Conservation (phyloP, 2,888 invertebrate species). For the Meteorus colon region DNA sequence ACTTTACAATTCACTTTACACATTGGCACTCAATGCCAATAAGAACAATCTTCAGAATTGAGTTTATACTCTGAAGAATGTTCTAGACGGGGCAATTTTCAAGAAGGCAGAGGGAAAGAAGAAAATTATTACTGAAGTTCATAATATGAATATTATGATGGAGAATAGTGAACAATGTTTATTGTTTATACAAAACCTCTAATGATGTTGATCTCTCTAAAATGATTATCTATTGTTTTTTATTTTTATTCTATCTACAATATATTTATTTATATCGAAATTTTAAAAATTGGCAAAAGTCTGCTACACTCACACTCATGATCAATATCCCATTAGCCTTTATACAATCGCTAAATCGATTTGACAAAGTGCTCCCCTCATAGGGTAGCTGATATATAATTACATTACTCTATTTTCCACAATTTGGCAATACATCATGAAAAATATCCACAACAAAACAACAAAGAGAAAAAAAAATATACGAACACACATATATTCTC, state of each 20-base stretch:
- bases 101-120: constrained; percentile 12
- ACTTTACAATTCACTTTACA: constrained; percentile 72
- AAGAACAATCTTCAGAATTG: constrained; percentile 68
- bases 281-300: no score
- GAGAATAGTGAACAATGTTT: no score
- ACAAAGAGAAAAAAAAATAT: constrained; percentile 18
- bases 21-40: constrained; percentile 69
- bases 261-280: neutral
- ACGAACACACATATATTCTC: constrained; percentile 10
- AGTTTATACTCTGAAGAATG: constrained; percentile 59
- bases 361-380: constrained; percentile 4
- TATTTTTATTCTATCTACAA: no score
- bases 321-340: neutral
- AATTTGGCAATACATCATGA: constrained; percentile 4
- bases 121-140: neutral
- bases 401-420: neutral
- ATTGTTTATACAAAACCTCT: no score
- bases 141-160: constrained; percentile 9
- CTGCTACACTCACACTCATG: neutral
- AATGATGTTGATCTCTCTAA: no score
- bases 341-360: neutral
- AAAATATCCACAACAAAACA: constrained; percentile 9
- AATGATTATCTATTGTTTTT: no score
- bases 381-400: no score
- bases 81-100: constrained; percentile 30